A percentile compares a stretch with the other conserved stretches of the same genome.
Evolutionary conservation across 2,797 vertebrate genomes (phyloP).

Genomic region (Mycteria americana): DNA sequence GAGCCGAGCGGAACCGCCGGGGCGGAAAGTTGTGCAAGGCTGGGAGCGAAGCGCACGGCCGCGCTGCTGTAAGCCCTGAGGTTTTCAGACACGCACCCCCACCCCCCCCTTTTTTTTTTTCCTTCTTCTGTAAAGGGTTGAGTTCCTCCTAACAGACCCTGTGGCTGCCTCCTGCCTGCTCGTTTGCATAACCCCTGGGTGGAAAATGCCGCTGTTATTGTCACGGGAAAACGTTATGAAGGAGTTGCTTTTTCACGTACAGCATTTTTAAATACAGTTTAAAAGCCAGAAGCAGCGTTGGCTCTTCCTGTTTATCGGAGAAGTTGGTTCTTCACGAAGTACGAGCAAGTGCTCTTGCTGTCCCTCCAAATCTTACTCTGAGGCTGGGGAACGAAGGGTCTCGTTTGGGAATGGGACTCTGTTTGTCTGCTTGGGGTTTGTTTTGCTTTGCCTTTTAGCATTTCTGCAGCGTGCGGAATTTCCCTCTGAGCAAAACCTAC

Average conservation of each 20-base stretch:
- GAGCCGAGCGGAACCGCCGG: neutral
- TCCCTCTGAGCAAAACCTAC: neutral
- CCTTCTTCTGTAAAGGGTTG: neutral
- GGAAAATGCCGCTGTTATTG: neutral
- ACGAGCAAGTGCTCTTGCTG: neutral
- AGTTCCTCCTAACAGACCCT: neutral
- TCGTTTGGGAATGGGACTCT: neutral
- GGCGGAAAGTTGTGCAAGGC: constrained; percentile 26
- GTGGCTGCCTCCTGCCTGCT: neutral
- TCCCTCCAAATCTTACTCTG: neutral
- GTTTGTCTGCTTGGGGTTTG: neutral
- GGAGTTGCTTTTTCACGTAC: neutral
- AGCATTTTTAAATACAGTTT: neutral
- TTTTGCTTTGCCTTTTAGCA: neutral
- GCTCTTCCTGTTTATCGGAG: constrained; percentile 29
- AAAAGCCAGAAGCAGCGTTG: neutral
- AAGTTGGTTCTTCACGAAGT: neutral
- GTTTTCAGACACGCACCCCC: neutral
- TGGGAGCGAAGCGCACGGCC: neutral
- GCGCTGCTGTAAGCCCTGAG: neutral
- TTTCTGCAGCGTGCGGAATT: neutral
- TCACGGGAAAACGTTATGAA: neutral
- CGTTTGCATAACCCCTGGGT: constrained; percentile 1
- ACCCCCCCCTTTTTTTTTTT: too few relatives aligned
- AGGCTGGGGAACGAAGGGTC: neutral